Base-by-base conservation (phyloP, 2,113 vertebrate species). In the Lepus americanus region DNA sequence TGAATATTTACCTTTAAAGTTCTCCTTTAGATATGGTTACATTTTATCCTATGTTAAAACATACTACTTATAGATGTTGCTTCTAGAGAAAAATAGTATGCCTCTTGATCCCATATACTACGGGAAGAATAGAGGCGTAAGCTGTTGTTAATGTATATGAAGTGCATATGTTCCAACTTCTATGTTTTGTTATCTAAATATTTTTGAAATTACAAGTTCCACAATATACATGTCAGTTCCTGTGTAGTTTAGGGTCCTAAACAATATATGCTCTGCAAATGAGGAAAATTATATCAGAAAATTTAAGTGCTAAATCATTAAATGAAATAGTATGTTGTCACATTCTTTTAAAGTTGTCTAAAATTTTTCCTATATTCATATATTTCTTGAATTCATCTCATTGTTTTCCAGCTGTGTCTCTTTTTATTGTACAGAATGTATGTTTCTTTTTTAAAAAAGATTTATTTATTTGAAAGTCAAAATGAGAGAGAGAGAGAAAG, bases 241-340 rank as follows among this genome's bases (percentile, higher is more conserved):
- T 63, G 17, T 36, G 36, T 63, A 89, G 27, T 3, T 59, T 86
- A 77, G 20, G 4, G 9, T 44, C 33, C 11, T 73, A 53, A 78
- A 1, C 4, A 72, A 82, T 89, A 70, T 20, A 14, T 0, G 90
- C 7, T 79, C 89, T 89, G 5, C 39, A 95, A 90, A 49, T 89
- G 63, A 89, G 31, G 12, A 67, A 80, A 90, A 49, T 74, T 81
- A 72, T 79, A 94, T 55, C 16, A 95, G 59, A 89, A 89, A 82
- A 94, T 81, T 73, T 89, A 64, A 91, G 44, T 25, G 0, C 78
- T 1, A 94, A 79, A 39, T 61, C 23, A 85, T 92, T 83, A 94
- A 95, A 27, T 85, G 39, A 95, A 94, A 79, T 44, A 78, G 73
- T 87, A 61, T 66, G 19, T 90, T 91, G 22, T 59, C 49, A 67